Percentiles rank a stretch among this genome's conserved stretches.
Evolutionary conservation across 2,888 invertebrate species (phyloP).

Genomic region (Sinopyrophorus schimmeli): DNA sequence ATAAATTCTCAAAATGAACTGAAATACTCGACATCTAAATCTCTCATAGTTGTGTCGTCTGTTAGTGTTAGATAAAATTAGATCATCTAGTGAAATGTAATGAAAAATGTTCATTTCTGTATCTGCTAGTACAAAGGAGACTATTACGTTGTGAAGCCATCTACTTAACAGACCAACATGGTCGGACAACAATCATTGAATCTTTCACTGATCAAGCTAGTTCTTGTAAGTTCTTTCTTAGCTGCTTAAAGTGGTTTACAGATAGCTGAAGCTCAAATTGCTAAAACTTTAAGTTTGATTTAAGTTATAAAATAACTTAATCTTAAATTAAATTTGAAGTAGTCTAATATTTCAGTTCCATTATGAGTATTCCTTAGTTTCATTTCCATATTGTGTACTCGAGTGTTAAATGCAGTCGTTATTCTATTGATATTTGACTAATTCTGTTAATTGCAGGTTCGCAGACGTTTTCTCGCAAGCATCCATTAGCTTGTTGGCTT

Average conservation of each 20-base stretch:
- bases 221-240: conserved; percentile 14
- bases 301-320: too few relatives aligned
- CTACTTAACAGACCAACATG: conserved; percentile 16
- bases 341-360: too few relatives aligned
- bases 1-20: too few relatives aligned
- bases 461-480: conserved; percentile 91
- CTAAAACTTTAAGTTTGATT: too few relatives aligned
- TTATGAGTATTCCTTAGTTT: too few relatives aligned
- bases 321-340: too few relatives aligned
- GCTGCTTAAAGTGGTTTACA: conserved; percentile 8
- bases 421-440: too few relatives aligned
- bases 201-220: conserved; percentile 7
- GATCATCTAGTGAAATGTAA: conserved; percentile 1
- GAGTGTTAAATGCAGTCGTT: too few relatives aligned
- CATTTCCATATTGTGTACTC: too few relatives aligned
- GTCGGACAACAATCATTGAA: conserved; percentile 17
- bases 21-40: too few relatives aligned
- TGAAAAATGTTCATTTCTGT: conserved; percentile 13
- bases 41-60: conserved; percentile 1
- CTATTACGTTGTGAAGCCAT: conserved; percentile 14
- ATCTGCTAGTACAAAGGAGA: conserved; percentile 15
- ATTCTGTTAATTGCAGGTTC: conserved; percentile 64
- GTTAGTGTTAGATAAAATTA: neutral
- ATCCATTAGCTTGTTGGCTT: conserved; percentile 96
- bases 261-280: too few relatives aligned